Evolutionary conservation across 2,797 vertebrate species (phyloP).

Genomic region (Pangasius macronema): DNA sequence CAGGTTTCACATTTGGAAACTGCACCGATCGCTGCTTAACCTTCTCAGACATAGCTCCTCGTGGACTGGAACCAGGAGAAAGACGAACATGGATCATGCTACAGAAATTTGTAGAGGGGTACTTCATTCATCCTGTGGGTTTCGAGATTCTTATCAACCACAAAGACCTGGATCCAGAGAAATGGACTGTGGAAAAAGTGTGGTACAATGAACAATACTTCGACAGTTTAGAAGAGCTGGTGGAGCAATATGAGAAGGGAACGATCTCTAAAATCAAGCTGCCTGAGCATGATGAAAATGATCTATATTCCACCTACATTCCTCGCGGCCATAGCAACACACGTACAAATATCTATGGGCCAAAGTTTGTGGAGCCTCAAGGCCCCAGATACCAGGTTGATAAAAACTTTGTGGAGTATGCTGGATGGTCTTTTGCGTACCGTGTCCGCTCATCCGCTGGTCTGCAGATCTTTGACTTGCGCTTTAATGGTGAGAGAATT

Average conservation of each 20-base stretch:
- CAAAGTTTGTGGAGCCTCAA: conserved; percentile 82
- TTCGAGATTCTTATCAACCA: conserved; percentile 90
- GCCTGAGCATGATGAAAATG: conserved; percentile 59
- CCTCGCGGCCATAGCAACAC: conserved; percentile 77
- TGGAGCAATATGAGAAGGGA: conserved; percentile 73
- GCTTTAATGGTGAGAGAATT: conserved; percentile 83
- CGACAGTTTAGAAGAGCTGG: conserved; percentile 77
- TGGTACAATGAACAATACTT: conserved; percentile 91
- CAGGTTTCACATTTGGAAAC: conserved; percentile 80
- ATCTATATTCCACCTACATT: conserved; percentile 82
- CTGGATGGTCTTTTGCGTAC: conserved; percentile 89
- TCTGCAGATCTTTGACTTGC: conserved; percentile 87
- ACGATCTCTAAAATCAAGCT: conserved; percentile 67
- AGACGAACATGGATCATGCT: conserved; percentile 87
- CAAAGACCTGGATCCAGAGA: conserved; percentile 68
- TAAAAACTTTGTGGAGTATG: conserved; percentile 81
- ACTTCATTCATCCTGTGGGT: conserved; percentile 89
- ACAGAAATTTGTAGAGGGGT: conserved; percentile 86
- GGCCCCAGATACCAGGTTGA: conserved; percentile 80
- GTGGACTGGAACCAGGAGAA: conserved; percentile 81
- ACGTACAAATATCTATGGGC: conserved; percentile 68
- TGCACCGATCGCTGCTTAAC: conserved; percentile 81
- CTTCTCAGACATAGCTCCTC: conserved; percentile 84
- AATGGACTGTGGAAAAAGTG: conserved; percentile 81
- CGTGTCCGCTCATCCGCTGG: conserved; percentile 84